Evolutionary conservation across 1,140 invertebrate genomes (phyloP).

Genomic region (Bombus sylvicola): DNA sequence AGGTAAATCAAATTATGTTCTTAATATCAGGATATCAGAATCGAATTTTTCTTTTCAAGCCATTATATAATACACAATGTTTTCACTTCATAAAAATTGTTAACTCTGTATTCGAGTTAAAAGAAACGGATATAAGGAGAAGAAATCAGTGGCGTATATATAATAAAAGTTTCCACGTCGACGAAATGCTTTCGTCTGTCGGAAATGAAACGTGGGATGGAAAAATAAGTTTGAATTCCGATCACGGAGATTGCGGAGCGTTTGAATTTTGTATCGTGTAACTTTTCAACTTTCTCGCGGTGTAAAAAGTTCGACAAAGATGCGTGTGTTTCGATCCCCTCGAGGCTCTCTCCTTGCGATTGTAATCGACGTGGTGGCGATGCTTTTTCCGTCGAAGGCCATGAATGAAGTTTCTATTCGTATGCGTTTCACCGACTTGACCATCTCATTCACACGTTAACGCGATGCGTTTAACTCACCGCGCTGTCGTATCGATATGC

Average conservation of each 20-base stretch:
- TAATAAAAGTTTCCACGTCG: neutral
- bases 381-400: slow-evolving; percentile 42
- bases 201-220: slow-evolving; percentile 3
- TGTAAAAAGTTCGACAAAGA: slow-evolving; percentile 48
- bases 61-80: too few species aligned
- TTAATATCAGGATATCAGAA: neutral
- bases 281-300: slow-evolving; percentile 33
- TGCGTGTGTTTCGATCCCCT: slow-evolving; percentile 35
- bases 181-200: neutral
- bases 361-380: slow-evolving; percentile 38
- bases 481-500: slow-evolving; percentile 51
- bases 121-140: neutral
- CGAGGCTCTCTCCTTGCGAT: slow-evolving; percentile 25
- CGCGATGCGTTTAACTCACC: slow-evolving; percentile 9
- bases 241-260: too few species aligned
- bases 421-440: slow-evolving; percentile 17
- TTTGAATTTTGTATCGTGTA: slow-evolving; percentile 6
- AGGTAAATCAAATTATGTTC: neutral
- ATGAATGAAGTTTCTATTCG: slow-evolving; percentile 63
- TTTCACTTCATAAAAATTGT: too few species aligned
- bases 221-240: neutral
- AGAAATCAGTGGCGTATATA: too few species aligned
- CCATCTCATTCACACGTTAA: slow-evolving; percentile 62
- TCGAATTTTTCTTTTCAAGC: neutral
- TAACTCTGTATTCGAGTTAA: neutral